phyloP scores from a whole-genome alignment of 2,113 vertebrate genomes.

The Trinectes maculatus region DNA sequence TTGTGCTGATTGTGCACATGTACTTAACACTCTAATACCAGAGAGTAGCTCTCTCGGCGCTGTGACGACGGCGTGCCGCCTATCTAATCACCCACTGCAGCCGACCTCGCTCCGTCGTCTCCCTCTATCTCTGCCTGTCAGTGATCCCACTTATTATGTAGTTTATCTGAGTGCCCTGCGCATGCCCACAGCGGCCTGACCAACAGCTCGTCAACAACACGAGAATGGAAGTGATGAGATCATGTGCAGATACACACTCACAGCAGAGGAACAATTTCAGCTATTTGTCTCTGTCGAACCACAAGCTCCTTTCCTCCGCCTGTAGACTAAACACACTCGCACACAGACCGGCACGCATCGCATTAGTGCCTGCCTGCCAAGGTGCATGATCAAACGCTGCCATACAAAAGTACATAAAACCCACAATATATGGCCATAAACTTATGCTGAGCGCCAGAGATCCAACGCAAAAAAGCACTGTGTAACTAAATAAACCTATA shows the following conservation, averaged over 20 bases:
- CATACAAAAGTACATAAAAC: slow-evolving; percentile 3
- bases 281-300: slow-evolving; percentile 68
- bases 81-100: slow-evolving; percentile 55
- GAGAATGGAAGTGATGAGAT: slow-evolving; percentile 62
- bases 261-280: slow-evolving; percentile 50
- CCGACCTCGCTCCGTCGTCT: slow-evolving; percentile 11
- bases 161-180: slow-evolving; percentile 12
- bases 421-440: background rate
- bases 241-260: slow-evolving; percentile 46
- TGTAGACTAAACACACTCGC: slow-evolving; percentile 72
- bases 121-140: slow-evolving; percentile 13
- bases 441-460: slow-evolving; percentile 17
- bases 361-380: slow-evolving; percentile 10
- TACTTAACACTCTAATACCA: slow-evolving; percentile 53
- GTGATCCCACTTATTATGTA: slow-evolving; percentile 18
- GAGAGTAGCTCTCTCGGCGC: slow-evolving; percentile 32
- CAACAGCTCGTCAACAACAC: slow-evolving; percentile 17
- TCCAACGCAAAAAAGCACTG: slow-evolving; percentile 12
- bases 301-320: slow-evolving; percentile 55
- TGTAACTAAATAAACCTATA: slow-evolving; percentile 11
- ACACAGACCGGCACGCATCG: slow-evolving; percentile 31
- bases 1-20: slow-evolving; percentile 63
- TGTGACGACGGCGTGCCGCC: slow-evolving; percentile 55
- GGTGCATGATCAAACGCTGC: slow-evolving; percentile 31
- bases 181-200: slow-evolving; percentile 6